Percentiles rank a stretch among this genome's conserved stretches.
Evolutionary conservation across 2,113 vertebrate species (phyloP).

Genomic region (Glareola pratincola): DNA sequence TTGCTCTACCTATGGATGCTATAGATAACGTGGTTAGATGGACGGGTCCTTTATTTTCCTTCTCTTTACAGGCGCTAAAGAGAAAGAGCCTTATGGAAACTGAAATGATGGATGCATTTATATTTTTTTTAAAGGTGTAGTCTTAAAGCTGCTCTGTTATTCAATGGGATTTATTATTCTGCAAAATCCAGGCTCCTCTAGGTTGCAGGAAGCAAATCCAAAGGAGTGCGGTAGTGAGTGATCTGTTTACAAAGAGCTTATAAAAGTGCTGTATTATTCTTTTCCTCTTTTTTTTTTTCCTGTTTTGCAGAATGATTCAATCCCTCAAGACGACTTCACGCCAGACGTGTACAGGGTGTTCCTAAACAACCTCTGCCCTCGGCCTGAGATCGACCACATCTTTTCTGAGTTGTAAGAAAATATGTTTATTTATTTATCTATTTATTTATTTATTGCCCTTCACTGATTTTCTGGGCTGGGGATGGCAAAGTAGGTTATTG

Average conservation of each 20-base stretch:
- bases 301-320: slow-evolving; percentile 85
- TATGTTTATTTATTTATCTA: not conserved
- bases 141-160: not conserved
- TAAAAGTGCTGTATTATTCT: not conserved
- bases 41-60: not conserved
- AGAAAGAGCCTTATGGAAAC: not conserved
- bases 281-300: not conserved
- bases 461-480: not conserved
- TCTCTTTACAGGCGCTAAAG: not conserved
- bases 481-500: not conserved
- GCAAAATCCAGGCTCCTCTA: not conserved
- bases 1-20: not conserved
- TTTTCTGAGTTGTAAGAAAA: slow-evolving; percentile 92
- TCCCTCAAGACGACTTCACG: slow-evolving; percentile 93
- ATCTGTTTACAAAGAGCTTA: not conserved
- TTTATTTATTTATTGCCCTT: not conserved
- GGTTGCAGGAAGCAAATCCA: not conserved
- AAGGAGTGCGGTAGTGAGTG: not conserved
- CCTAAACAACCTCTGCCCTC: slow-evolving; percentile 90
- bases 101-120: not conserved
- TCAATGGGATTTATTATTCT: not conserved
- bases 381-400: slow-evolving; percentile 94
- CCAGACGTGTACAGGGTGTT: slow-evolving; percentile 89
- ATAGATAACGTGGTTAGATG: not conserved
- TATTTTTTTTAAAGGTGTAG: not conserved